These are phyloP conservation scores for Oithona nana DNA, from an alignment of 2,888 invertebrate genomes.

Conservation along the genomic window DNA sequence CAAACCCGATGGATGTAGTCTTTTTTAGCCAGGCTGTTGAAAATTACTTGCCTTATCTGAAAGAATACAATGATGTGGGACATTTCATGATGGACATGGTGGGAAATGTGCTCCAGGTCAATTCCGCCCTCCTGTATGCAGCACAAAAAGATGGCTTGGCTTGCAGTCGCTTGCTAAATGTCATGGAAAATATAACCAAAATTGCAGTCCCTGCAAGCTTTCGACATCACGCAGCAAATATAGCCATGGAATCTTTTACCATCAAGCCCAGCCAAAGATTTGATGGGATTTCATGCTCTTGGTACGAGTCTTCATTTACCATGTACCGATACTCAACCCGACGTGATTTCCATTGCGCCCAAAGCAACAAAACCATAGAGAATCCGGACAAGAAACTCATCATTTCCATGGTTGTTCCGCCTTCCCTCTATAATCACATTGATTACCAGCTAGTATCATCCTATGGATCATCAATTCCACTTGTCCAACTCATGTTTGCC, in stretches of 20 bases:
- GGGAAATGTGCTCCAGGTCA: neutral
- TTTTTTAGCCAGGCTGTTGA: conserved; percentile 7
- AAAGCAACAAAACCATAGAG: neutral
- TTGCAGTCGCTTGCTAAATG: neutral
- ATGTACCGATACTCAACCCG: neutral
- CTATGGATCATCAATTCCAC: neutral
- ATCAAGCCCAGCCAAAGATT: neutral
- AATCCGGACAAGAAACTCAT: neutral
- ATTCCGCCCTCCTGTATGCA: neutral
- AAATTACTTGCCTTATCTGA: conserved; percentile 12
- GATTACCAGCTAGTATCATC: neutral
- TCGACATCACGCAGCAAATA: neutral
- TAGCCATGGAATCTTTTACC: neutral
- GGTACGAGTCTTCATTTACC: neutral
- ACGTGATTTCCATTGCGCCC: neutral
- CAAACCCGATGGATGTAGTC: neutral
- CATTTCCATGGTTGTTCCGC: neutral
- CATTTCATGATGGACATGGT: conserved; percentile 8
- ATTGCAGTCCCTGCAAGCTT: neutral
- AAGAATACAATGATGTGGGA: neutral
- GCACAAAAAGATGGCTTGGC: neutral
- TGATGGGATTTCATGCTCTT: conserved; percentile 6
- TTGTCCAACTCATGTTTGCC: neutral
- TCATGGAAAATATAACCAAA: conserved; percentile 1
- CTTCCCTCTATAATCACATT: neutral